Percentiles rank a stretch among this genome's conserved stretches.
phyloP scores from a whole-genome alignment of 2,113 vertebrate genomes.

The Pardalotus punctatus region DNA sequence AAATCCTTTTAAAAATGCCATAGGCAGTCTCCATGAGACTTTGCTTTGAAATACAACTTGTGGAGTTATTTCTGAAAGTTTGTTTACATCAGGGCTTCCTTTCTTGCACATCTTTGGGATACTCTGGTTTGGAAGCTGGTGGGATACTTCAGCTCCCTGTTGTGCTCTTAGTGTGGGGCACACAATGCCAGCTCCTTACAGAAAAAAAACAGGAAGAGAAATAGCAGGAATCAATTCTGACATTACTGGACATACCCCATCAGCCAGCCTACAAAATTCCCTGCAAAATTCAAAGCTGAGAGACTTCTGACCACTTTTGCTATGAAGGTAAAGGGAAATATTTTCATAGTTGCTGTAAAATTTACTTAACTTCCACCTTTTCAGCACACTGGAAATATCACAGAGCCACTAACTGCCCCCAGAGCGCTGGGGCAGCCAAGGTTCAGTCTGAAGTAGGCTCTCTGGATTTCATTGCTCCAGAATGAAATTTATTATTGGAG shows the following conservation, averaged over 20 bases:
- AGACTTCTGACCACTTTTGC: neutral
- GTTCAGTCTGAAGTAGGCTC: slow-evolving; percentile 9
- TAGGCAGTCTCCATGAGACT: slow-evolving; percentile 55
- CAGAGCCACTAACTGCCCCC: neutral
- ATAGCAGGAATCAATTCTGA: neutral
- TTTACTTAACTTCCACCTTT: slow-evolving; percentile 24
- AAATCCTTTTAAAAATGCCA: slow-evolving; percentile 77
- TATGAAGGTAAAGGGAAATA: neutral
- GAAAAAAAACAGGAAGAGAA: neutral
- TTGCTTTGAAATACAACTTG: slow-evolving; percentile 57
- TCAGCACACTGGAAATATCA: slow-evolving; percentile 6
- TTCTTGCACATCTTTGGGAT: neutral
- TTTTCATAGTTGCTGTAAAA: slow-evolving; percentile 7
- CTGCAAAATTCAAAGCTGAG: neutral
- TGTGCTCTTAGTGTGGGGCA: neutral
- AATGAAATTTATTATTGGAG: neutral
- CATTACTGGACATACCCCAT: neutral
- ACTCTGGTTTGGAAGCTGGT: neutral
- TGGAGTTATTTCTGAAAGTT: slow-evolving; percentile 20
- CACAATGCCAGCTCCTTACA: neutral
- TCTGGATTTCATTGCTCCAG: slow-evolving; percentile 10
- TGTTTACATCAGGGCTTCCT: neutral
- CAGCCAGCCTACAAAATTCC: neutral
- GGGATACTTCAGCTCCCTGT: neutral
- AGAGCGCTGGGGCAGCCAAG: neutral